Base-by-base conservation (phyloP, 2,113 vertebrate species). In the Vulpes vulpes region DNA sequence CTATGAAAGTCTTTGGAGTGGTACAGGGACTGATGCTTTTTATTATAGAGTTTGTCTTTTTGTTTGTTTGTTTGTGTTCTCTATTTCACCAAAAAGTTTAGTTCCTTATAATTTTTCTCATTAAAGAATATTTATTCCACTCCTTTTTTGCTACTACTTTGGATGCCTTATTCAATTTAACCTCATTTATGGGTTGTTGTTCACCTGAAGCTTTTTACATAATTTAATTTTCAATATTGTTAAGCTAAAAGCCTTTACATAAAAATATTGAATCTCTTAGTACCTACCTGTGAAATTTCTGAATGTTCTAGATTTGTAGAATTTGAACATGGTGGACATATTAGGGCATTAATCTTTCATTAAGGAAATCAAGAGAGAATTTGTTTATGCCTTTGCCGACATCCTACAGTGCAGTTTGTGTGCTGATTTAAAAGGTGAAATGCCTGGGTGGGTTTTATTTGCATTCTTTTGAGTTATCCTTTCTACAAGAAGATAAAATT, bases 381-480 rank as follows among this genome's bases (percentile, higher is more conserved):
- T 16, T 51, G 2, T 19, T 4, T 69, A 4, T 65, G 14, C 11
- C 2, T 81, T 85, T 79, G 32, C 32, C 65, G 27, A 57, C 32
- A 69, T 67, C 17, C 8, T 1, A 1, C 30, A 59, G 69, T 82
- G 3, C 14, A 80, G 16, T 78, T 86, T 76, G 2, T 64, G 49
- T 80, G 93, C 15, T 84, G 64, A 78, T 62, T 73, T 96, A 73
- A 74, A 71, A 51, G 35, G 4, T 53, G 22, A 88, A 96, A 65
- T 78, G 73, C 6, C 11, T 65, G 27, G 15, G 11, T 80, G 43
- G 35, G 5, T 96, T 92, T 93, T 62, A 57, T 51, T 60, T 95
- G 35, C 19, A 51, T 62, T 93, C 35, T 76, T 71, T 91, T 74
- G 30, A 62, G 55, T 94, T 92, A 25, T 7, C 89, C 35, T 85